Evolutionary conservation across 2,888 invertebrate species (phyloP), one percentile per base, ranked within the genome.

Genomic region (Hirtodrosophila histrioides): DNA sequence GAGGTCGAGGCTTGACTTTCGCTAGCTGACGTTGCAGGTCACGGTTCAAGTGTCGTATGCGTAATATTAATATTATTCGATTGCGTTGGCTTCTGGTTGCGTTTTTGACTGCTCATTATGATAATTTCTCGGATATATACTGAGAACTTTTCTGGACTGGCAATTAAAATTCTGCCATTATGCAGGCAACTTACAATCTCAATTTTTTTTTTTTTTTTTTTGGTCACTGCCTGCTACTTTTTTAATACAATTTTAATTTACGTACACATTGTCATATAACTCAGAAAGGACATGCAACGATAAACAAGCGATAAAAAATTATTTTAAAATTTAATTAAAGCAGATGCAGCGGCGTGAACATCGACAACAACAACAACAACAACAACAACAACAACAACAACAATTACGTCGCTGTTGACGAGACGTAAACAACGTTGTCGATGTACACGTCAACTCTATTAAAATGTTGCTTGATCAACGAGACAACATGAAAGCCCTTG

Each of bases 261-360:
- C 76, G 83, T 66, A 69, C 74, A 76, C 71, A 81, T 76, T 84
- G 78, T 84, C 85, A 76, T 78, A 78, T 71, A 79, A 75, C 67
- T 80, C 69, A 69, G 66, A 69, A 51, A 58, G 41, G 63, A 58
- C 66, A 62, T 70, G 65, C 80, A 57, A 46, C 78, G 85, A 86
- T 87, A 88, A 77, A 82, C 80, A 82, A 82, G 73, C 81, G 73
- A 82, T 82, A 84, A 74, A 84, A 84, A 82, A 81, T 82, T 75
- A 81, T 84, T 85, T 85, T 69, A 71, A 88, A 86, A 88, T 80
- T 88, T 82, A 84, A 86, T 88, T 80, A 86, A 80, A 79, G 68
- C 77, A 77, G 77, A 78, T 78, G 78, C 73, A 67, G 11, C 45
- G 58, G 55, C 64, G 57, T 35, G 57, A 72, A 62, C 53, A 70